Base-by-base conservation (phyloP, 2,888 invertebrate genomes). In the Cryptus armator region DNA sequence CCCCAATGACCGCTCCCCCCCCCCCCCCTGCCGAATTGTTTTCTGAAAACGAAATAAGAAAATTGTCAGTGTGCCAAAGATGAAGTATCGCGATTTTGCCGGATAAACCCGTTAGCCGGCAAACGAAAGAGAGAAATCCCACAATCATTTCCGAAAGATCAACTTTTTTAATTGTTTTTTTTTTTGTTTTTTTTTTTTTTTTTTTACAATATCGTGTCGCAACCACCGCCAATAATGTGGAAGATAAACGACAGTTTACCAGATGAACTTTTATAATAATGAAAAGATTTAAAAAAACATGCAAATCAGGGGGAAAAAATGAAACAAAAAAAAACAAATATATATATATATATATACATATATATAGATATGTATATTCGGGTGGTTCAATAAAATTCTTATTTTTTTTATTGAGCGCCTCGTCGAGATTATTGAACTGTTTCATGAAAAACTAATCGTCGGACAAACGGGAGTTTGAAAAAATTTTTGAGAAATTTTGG, bases 31-130 rank as follows among this genome's bases (percentile, higher is more conserved):
- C 19, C 24, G 24, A 75, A 46, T 74, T 74, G 74, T 70, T 24
- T 14, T 48, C 56, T n/a, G 16, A 44, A 53, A 32, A 53, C 14
- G 72, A 43, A 78, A 43, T 37, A 43, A 53, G 62, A 72, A 79
- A 81, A 75, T 82, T 81, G 78, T 81, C 80, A 85, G 88, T 88
- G 88, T 88, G 56, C 88, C 88, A 88, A 88, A 88, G 86, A 86
- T 83, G 75, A 85, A 83, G 37, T 83, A 75, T 81, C 68, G 82
- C 74, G 81, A 78, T 78, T 67, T 48, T 32, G 44, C 53, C 62
- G 51, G 66, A 56, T 37, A 53, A 70, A 70, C 19, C 19, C 24
- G 24, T 24, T 10, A 56, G 56, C 19, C 4, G 56, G 24, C 19
- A 10, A 56, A 12, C 10, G 24, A 14, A 12, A 12, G 16, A 53